Base-by-base conservation (phyloP, 2,888 invertebrate genomes). In the Cerastis rubricosa region DNA sequence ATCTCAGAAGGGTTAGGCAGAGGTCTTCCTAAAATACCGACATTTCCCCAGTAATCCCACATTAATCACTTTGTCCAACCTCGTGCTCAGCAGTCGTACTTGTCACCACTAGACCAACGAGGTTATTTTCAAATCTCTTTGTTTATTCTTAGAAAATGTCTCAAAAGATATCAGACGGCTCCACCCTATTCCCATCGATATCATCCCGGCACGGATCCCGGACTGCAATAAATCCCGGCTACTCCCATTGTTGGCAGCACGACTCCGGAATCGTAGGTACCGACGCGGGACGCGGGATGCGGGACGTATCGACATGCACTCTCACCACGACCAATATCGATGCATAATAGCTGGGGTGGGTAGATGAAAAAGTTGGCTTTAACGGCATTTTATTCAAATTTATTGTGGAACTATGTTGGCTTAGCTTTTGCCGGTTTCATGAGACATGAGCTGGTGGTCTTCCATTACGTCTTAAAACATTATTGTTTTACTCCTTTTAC, bases 231-330 rank as follows among this genome's bases (percentile, higher is more conserved):
- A 88, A 88, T 88, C 80, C 82, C 69, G 66, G 76, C 75, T 86
- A 78, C 87, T 86, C 85, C 83, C 71, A 84, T 84, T 87, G 85
- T 84, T 81, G 85, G 85, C 74, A 84, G 76, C 84, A 84, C 85
- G 85, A 88, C 63, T 76, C 43, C 67, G 67, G 82, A 67, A 81
- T 81, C 57, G 71, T n/a, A n/a, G n/a, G n/a, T 70, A 81, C 78
- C 73, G 76, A 75, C 69, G 78, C 80, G 74, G 69, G 71, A 29
- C 45, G 25, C 54, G 69, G 64, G 76, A 77, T 70, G 80, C 80
- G 72, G n/a, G 43, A 73, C 47, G 57, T 75, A 83, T 77, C 78
- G 76, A 79, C 84, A 79, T 84, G 78, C 81, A 72, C 74, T 75
- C 76, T 77, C 79, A 76, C 85, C 81, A 85, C 87, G 74, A 77